phyloP scores from a whole-genome alignment of 1,140 invertebrate genomes.

The Gerris buenoi region DNA sequence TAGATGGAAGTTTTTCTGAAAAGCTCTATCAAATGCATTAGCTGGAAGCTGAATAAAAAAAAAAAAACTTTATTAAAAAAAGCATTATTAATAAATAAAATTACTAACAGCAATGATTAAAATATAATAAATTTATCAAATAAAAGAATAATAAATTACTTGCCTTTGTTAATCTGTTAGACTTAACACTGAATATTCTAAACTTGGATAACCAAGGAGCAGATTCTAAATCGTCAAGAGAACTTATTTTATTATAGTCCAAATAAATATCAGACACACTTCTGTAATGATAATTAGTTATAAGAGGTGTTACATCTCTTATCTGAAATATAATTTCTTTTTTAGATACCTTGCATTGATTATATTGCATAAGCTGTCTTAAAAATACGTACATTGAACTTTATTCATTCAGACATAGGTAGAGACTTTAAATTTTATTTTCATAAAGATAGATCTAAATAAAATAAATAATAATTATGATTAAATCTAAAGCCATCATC shows the following conservation, averaged over 20 bases:
- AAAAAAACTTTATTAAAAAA: too few relatives aligned
- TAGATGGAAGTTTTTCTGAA: not conserved
- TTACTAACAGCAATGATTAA: too few relatives aligned
- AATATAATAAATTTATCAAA: too few relatives aligned
- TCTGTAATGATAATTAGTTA: not conserved
- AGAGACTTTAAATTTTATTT: too few relatives aligned
- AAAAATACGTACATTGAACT: too few relatives aligned
- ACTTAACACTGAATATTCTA: not conserved
- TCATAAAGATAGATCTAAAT: too few relatives aligned
- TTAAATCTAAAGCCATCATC: too few relatives aligned
- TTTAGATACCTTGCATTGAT: not conserved
- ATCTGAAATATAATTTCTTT: not conserved
- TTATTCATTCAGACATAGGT: too few relatives aligned
- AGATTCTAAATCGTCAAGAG: not conserved
- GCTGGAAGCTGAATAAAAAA: not conserved
- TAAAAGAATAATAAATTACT: too few relatives aligned
- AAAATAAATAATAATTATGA: too few relatives aligned
- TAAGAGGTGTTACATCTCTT: not conserved
- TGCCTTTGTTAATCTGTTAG: not conserved
- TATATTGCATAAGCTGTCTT: not conserved
- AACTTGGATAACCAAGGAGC: not conserved
- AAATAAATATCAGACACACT: not conserved
- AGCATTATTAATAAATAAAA: too few relatives aligned
- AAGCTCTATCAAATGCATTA: not conserved
- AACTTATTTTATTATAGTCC: not conserved